Conservation (phyloP, 2,797 vertebrate genomes). For the Microctenopoma steveboyesi region DNA sequence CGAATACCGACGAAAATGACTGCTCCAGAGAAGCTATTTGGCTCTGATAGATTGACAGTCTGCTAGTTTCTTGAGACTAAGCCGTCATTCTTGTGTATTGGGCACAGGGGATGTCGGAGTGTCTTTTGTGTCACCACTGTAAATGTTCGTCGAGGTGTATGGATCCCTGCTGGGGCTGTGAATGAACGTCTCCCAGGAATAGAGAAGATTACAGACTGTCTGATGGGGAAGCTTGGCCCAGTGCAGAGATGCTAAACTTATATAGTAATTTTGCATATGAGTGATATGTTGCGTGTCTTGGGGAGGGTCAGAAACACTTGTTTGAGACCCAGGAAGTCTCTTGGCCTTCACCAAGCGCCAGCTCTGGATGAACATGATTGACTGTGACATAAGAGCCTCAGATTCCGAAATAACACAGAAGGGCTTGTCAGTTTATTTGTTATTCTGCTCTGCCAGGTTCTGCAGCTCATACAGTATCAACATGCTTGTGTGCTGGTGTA, state of each 20-base stretch:
- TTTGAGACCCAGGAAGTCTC: constrained; percentile 61
- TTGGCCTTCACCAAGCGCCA: constrained; percentile 48
- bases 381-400: constrained; percentile 54
- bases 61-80: constrained; percentile 48
- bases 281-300: constrained; percentile 57
- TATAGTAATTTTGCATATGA: constrained; percentile 67
- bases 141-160: constrained; percentile 60
- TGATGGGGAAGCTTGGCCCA: constrained; percentile 69
- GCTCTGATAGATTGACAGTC: constrained; percentile 60
- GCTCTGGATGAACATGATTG: constrained; percentile 56
- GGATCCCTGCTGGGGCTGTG: constrained; percentile 56
- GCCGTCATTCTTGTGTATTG: constrained; percentile 49
- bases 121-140: constrained; percentile 52
- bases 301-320: constrained; percentile 61
- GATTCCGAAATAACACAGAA: constrained; percentile 56
- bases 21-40: constrained; percentile 45
- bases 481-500: constrained; percentile 39
- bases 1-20: constrained; percentile 65
- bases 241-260: constrained; percentile 48
- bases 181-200: constrained; percentile 68
- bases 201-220: constrained; percentile 74
- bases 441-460: constrained; percentile 59
- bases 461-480: constrained; percentile 48
- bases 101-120: constrained; percentile 51
- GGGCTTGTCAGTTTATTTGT: constrained; percentile 59